A percentile compares a stretch with the other conserved stretches of the same genome.
These are phyloP conservation scores for Malthinus flaveolus DNA, from an alignment of 2,888 invertebrate species.

Conservation along the genomic window DNA sequence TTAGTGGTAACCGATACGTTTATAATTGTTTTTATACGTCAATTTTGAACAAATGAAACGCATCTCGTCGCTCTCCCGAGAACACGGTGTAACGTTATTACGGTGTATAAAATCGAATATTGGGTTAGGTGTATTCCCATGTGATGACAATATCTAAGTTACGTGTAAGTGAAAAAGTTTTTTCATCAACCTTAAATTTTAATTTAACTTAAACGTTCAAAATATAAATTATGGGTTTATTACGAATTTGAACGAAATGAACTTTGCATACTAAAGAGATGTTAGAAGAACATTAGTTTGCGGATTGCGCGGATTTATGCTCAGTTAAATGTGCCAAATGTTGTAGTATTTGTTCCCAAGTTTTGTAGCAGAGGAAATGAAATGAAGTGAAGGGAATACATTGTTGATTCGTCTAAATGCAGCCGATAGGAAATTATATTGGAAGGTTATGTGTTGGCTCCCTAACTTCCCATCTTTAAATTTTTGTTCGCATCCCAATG, in stretches of 20 bases:
- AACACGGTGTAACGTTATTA: background rate
- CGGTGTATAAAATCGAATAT: constrained; percentile 1
- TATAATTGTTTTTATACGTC: background rate
- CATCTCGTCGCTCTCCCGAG: background rate
- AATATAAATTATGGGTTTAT: too few relatives aligned
- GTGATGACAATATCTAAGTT: background rate
- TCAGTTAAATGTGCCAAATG: constrained; percentile 16
- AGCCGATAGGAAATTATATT: constrained; percentile 16
- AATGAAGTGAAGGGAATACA: constrained; percentile 14
- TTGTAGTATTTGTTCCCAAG: constrained; percentile 13
- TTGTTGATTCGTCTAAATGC: constrained; percentile 8
- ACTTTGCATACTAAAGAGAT: constrained; percentile 7
- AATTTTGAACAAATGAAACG: background rate
- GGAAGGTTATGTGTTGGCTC: too few relatives aligned
- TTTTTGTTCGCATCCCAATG: too few relatives aligned
- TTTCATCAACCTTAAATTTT: too few relatives aligned
- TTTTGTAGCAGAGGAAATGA: constrained; percentile 20
- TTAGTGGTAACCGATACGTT: too few relatives aligned
- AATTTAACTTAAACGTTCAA: too few relatives aligned
- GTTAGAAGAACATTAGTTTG: constrained; percentile 11
- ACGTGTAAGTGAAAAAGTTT: too few relatives aligned
- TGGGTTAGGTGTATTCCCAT: constrained; percentile 1
- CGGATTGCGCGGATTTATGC: constrained; percentile 18
- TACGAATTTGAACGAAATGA: constrained; percentile 2
- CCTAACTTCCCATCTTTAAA: too few relatives aligned